phyloP scores from a whole-genome alignment of 35 echinoderm and acorn worm genomes.

The Apostichopus japonicus region DNA sequence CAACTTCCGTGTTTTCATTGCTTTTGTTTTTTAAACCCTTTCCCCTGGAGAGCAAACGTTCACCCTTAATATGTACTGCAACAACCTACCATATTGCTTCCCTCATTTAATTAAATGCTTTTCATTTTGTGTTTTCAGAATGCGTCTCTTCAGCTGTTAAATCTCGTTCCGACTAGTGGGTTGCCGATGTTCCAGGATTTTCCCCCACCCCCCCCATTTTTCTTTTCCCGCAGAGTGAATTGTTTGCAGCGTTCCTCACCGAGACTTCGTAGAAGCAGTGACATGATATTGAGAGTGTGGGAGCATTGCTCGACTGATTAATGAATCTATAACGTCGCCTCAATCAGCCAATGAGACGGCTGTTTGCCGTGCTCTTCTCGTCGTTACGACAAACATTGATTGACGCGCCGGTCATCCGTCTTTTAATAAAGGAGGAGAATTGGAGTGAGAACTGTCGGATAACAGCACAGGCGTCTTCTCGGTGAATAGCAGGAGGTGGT shows the following conservation, averaged over 20 bases:
- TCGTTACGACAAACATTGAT: neutral
- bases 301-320: neutral
- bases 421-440: neutral
- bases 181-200: too few relatives aligned
- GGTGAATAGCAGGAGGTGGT: neutral
- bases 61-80: too few relatives aligned
- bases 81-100: too few relatives aligned
- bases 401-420: neutral
- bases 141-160: neutral
- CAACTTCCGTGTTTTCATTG: too few relatives aligned
- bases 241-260: neutral
- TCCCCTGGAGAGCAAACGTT: too few relatives aligned
- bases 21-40: too few relatives aligned
- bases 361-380: neutral
- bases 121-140: neutral
- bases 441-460: neutral
- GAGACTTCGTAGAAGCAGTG: neutral
- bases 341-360: neutral
- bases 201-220: neutral
- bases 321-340: neutral
- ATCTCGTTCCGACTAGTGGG: too few relatives aligned
- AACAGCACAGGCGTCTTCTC: too few relatives aligned
- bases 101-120: neutral
- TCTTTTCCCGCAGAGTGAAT: neutral
- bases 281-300: neutral